Percentiles rank a stretch among this genome's conserved stretches.
phyloP scores from a whole-genome alignment of 2,113 vertebrate genomes.

The Hippocampus guttulatus region DNA sequence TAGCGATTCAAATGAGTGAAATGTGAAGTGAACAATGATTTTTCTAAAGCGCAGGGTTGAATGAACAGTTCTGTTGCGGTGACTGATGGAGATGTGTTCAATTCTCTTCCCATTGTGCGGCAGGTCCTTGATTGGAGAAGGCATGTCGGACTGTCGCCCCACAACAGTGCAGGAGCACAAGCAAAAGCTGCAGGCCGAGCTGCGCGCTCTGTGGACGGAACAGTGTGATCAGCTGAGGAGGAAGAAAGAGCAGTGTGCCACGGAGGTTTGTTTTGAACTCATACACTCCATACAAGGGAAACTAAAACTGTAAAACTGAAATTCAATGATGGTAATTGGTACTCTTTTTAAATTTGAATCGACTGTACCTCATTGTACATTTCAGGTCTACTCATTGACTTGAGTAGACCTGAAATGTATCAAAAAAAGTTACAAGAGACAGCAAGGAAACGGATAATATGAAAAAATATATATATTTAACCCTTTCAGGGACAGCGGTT shows the following conservation, averaged over 20 bases:
- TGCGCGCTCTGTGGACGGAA: constrained; percentile 74
- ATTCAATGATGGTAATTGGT: no score
- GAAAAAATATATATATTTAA: no score
- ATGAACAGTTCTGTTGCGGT: background rate
- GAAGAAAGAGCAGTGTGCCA: constrained; percentile 81
- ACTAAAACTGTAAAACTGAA: no score
- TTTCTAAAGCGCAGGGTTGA: background rate
- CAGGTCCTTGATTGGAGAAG: constrained; percentile 43
- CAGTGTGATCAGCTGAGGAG: constrained; percentile 73
- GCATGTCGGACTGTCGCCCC: constrained; percentile 10
- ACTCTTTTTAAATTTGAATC: no score
- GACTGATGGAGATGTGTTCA: background rate
- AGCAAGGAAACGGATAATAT: no score
- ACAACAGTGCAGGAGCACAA: constrained; percentile 70
- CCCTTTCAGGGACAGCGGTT: no score
- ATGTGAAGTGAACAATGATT: constrained; percentile 7
- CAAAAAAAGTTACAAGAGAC: no score
- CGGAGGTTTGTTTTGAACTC: constrained; percentile 71
- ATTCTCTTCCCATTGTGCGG: background rate
- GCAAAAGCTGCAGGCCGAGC: constrained; percentile 78
- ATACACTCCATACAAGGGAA: no score
- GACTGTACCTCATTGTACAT: no score
- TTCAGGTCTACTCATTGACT: no score
- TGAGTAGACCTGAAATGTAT: no score
- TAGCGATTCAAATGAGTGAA: constrained; percentile 20